Percentiles rank a stretch among this genome's conserved stretches.
Conservation (phyloP, 53 echinoderm and acorn worm species). For the Echinarachnius parma region DNA sequence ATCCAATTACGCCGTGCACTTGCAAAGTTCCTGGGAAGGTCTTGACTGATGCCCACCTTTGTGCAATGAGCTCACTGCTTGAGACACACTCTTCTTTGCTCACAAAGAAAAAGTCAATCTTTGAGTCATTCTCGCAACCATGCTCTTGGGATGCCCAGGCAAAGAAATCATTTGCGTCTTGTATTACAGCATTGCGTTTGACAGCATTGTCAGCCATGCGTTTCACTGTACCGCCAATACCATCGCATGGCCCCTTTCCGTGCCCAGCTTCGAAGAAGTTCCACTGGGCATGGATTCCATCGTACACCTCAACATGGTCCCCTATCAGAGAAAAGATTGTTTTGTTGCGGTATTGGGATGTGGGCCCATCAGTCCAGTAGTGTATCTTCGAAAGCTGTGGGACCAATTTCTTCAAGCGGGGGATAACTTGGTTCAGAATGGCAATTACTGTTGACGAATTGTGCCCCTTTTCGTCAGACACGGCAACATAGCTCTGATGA, state of each 20-base stretch:
- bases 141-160: constrained; percentile 55
- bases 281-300: constrained; percentile 39
- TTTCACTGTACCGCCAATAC: constrained; percentile 57
- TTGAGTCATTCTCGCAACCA: constrained; percentile 7
- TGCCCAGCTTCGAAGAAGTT: constrained; percentile 58
- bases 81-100: constrained; percentile 45
- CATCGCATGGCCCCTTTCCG: constrained; percentile 61
- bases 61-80: constrained; percentile 6
- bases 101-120: constrained; percentile 48
- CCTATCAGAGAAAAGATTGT: constrained; percentile 36
- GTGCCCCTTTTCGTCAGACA: constrained; percentile 34
- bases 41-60: constrained; percentile 45
- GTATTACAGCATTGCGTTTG: constrained; percentile 44
- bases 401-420: constrained; percentile 6
- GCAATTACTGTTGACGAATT: constrained; percentile 15
- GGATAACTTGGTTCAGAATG: constrained; percentile 28
- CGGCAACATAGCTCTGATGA: constrained; percentile 22
- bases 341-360: constrained; percentile 57
- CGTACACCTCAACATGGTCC: constrained; percentile 38
- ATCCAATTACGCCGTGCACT: constrained; percentile 37
- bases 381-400: constrained; percentile 42
- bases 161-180: constrained; percentile 59
- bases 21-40: constrained; percentile 44
- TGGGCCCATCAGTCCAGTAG: constrained; percentile 63
- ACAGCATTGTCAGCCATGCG: constrained; percentile 59